A percentile compares a stretch with the other conserved stretches of the same genome.
phyloP scores from a whole-genome alignment of 2,113 vertebrate genomes.

The Melanocharis versteri region DNA sequence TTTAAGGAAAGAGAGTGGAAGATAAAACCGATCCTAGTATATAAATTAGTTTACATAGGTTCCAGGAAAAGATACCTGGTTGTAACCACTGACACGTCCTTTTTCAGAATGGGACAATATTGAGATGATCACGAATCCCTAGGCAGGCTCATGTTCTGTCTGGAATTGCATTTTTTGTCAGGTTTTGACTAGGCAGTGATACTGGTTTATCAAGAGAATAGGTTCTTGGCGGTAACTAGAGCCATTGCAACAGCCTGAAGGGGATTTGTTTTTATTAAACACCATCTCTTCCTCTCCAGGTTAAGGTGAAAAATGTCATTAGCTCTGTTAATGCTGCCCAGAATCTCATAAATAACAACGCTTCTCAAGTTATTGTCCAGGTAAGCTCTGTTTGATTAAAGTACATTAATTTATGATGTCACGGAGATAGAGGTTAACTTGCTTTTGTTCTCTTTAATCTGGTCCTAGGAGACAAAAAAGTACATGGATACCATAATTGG shows the following conservation, averaged over 20 bases:
- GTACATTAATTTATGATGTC: background rate
- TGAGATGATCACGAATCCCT: background rate
- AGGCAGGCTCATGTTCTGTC: background rate
- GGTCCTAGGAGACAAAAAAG: conserved; percentile 78
- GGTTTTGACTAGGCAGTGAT: background rate
- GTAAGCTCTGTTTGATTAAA: conserved; percentile 64
- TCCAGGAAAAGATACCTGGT: background rate
- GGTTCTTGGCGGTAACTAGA: background rate
- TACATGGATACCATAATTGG: conserved; percentile 79
- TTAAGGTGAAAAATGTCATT: conserved; percentile 77
- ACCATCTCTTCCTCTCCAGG: conserved; percentile 60
- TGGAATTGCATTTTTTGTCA: background rate
- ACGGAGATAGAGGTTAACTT: background rate
- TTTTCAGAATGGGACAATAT: background rate
- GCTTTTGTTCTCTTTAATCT: background rate
- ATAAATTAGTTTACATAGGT: background rate
- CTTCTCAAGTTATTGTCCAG: conserved; percentile 76
- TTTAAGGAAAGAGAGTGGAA: background rate
- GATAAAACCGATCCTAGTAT: background rate
- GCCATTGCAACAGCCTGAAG: background rate
- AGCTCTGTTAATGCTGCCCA: conserved; percentile 80
- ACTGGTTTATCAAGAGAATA: background rate
- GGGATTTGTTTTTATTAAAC: background rate
- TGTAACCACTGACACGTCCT: background rate
- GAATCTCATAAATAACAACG: conserved; percentile 80